Percentiles rank a stretch among this genome's conserved stretches.
Conservation (phyloP, 1,140 invertebrate genomes). For the Drusus annulatus region DNA sequence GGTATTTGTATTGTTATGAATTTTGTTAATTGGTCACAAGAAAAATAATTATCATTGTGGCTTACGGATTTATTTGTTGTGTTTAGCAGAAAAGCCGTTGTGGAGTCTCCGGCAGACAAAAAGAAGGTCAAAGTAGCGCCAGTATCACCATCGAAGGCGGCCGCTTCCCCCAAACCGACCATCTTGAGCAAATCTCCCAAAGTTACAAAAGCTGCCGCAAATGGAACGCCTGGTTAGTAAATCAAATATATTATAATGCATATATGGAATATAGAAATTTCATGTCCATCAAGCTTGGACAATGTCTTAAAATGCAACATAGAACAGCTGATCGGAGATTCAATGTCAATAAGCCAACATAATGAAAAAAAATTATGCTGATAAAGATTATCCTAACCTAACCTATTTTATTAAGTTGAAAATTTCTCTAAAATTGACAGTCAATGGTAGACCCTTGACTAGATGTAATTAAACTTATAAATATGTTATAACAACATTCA, state of each 20-base stretch:
- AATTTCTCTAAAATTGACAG: too few species aligned
- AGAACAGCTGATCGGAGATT: too few species aligned
- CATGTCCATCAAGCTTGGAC: too few species aligned
- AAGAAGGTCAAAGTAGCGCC: slow-evolving; percentile 27
- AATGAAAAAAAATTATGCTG: too few species aligned
- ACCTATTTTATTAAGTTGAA: too few species aligned
- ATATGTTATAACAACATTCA: too few species aligned
- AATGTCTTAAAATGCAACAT: too few species aligned
- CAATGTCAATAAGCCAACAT: too few species aligned
- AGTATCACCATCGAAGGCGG: slow-evolving; percentile 26
- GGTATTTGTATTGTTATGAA: neutral
- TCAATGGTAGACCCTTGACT: too few species aligned
- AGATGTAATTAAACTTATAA: too few species aligned
- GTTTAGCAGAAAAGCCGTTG: neutral
- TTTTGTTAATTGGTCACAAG: neutral
- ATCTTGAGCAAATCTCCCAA: slow-evolving; percentile 42
- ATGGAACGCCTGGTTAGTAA: slow-evolving; percentile 46
- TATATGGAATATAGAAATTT: neutral
- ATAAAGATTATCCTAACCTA: too few species aligned
- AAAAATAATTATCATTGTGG: neutral
- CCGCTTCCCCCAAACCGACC: neutral
- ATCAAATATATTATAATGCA: neutral
- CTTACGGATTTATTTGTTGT: neutral
- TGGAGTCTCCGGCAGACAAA: slow-evolving; percentile 34
- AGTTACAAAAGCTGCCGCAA: slow-evolving; percentile 38